Conservation (phyloP, 2,797 vertebrate genomes). For the Macrochelys suwanniensis region DNA sequence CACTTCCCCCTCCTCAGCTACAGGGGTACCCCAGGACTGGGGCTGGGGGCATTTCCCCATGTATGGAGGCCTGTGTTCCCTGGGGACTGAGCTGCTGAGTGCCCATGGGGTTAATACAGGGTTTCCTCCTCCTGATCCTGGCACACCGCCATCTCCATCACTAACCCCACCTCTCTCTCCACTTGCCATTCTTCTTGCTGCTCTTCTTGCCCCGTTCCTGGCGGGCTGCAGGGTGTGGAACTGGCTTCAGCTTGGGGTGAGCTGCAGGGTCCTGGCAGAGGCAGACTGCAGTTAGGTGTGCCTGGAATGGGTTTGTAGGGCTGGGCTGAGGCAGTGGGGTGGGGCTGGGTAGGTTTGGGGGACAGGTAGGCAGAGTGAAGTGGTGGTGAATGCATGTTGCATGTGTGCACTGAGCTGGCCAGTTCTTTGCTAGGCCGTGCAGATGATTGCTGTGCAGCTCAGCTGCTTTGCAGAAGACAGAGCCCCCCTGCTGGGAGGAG, state of each 20-base stretch:
- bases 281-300: neutral
- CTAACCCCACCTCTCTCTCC: neutral
- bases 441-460: neutral
- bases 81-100: neutral
- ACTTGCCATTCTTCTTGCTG: neutral
- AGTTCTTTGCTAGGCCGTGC: no score
- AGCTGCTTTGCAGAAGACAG: no score
- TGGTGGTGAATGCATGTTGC: neutral
- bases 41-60: neutral
- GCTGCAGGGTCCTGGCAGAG: neutral
- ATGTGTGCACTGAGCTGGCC: neutral
- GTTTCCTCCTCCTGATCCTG: neutral
- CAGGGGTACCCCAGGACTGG: no score
- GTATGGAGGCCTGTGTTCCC: neutral
- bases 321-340: neutral
- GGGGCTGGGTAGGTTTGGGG: conserved; percentile 31
- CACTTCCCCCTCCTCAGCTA: conserved; percentile 10
- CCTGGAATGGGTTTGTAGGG: neutral
- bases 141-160: neutral
- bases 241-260: neutral
- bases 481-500: neutral
- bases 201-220: neutral
- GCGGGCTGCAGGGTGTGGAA: neutral
- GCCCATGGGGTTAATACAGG: neutral
- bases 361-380: conserved; percentile 24